phyloP scores from a whole-genome alignment of 2,888 invertebrate genomes.

The Exephanes ischioxanthus region DNA sequence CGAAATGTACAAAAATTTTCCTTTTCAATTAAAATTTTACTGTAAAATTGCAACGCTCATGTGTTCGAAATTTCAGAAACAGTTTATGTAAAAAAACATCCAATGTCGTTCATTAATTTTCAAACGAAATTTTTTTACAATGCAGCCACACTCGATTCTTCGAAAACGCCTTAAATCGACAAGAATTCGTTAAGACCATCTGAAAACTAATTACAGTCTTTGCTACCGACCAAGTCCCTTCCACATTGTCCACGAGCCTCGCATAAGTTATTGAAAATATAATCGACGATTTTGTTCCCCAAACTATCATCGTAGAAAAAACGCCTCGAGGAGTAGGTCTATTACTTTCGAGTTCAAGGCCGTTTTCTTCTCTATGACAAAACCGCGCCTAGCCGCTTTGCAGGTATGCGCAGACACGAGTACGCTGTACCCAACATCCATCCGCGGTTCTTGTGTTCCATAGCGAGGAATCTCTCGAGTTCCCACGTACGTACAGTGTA shows the following conservation, averaged over 20 bases:
- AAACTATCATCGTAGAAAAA: neutral
- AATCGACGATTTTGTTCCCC: neutral
- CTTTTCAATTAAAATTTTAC: too few species aligned
- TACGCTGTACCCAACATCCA: conserved; percentile 6
- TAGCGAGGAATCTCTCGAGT: conserved; percentile 61
- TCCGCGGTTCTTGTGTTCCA: conserved; percentile 20
- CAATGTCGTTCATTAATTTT: too few species aligned
- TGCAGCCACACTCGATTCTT: neutral
- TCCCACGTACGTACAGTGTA: conserved; percentile 67
- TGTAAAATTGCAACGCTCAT: too few species aligned
- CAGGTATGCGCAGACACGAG: neutral
- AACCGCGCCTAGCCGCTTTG: neutral
- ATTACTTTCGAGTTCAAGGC: conserved; percentile 69
- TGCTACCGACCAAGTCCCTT: too few species aligned
- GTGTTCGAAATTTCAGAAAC: too few species aligned
- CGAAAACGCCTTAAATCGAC: too few species aligned
- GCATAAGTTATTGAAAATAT: neutral
- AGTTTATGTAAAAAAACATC: too few species aligned
- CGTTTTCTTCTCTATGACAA: conserved; percentile 59
- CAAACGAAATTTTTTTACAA: too few species aligned
- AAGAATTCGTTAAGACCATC: too few species aligned
- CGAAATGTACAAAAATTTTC: neutral
- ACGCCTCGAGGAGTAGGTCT: conserved; percentile 36
- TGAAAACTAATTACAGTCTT: too few species aligned
- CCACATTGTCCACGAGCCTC: too few species aligned